Conservation (phyloP, 2,797 vertebrate genomes). For the Anolis apletophallus region DNA sequence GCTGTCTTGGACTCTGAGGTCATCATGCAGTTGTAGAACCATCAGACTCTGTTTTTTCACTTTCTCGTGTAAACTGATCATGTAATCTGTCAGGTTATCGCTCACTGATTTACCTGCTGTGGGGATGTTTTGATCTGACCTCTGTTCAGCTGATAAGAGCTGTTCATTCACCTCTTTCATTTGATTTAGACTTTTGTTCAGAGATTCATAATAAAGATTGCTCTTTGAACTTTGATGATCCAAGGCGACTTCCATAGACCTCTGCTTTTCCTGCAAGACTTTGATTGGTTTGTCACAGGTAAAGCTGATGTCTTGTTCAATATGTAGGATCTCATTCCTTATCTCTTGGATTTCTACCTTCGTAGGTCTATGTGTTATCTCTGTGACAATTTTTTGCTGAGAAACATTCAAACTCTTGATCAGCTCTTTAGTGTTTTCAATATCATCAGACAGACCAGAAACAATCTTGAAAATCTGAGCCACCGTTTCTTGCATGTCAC, state of each 20-base stretch:
- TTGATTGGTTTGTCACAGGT: conserved; percentile 74
- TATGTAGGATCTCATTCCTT: conserved; percentile 67
- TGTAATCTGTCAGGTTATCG: conserved; percentile 68
- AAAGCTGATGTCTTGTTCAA: conserved; percentile 75
- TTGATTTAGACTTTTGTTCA: conserved; percentile 78
- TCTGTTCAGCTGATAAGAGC: conserved; percentile 61
- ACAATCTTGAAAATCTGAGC: conserved; percentile 80
- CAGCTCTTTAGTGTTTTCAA: conserved; percentile 75
- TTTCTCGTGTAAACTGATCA: conserved; percentile 71
- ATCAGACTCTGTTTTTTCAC: conserved; percentile 76
- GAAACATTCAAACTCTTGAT: conserved; percentile 76
- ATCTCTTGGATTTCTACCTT: conserved; percentile 75
- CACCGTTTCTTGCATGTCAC: conserved; percentile 74
- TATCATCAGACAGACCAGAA: conserved; percentile 76
- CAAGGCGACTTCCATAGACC: conserved; percentile 71
- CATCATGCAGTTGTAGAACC: conserved; percentile 74
- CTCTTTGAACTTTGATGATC: conserved; percentile 67
- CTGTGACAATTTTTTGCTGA: conserved; percentile 65
- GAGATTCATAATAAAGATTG: conserved; percentile 71
- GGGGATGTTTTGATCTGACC: conserved; percentile 35
- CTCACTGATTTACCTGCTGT: conserved; percentile 29
- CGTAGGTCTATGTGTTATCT: conserved; percentile 62
- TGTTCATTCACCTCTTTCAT: conserved; percentile 73
- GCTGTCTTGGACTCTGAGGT: conserved; percentile 75
- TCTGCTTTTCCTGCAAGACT: conserved; percentile 76